These are phyloP conservation scores for Bambusicola thoracicus DNA, from an alignment of 2,113 vertebrate genomes.

Conservation along the genomic window DNA sequence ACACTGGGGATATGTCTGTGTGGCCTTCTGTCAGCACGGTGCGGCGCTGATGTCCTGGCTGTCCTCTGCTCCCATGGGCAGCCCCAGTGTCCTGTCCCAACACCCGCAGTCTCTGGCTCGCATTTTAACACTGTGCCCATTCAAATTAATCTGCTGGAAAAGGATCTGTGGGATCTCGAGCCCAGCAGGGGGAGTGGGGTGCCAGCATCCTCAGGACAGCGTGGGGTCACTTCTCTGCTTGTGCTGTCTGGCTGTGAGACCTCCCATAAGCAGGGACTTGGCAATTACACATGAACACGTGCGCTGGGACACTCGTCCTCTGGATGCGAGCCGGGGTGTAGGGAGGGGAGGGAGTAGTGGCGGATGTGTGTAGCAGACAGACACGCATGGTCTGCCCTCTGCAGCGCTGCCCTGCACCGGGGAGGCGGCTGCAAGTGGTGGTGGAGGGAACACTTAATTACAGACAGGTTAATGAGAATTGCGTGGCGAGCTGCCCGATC, in stretches of 20 bases:
- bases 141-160: background rate
- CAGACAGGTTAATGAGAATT: background rate
- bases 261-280: background rate
- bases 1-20: background rate
- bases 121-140: background rate
- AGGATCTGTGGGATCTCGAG: background rate
- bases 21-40: background rate
- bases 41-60: too few species aligned
- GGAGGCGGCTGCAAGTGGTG: background rate
- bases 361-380: background rate
- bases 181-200: background rate
- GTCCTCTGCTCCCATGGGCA: background rate
- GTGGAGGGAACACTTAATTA: background rate
- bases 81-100: background rate
- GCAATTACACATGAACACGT: background rate
- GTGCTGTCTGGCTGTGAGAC: background rate
- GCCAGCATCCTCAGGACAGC: background rate
- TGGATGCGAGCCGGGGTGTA: background rate
- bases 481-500: too few species aligned
- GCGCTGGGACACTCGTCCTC: background rate
- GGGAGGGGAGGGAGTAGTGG: background rate
- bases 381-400: background rate
- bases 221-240: fast-evolving
- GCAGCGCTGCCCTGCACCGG: background rate
- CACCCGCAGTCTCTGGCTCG: background rate